Base-by-base conservation (phyloP, 2,888 invertebrate genomes). In the Allacma fusca region DNA sequence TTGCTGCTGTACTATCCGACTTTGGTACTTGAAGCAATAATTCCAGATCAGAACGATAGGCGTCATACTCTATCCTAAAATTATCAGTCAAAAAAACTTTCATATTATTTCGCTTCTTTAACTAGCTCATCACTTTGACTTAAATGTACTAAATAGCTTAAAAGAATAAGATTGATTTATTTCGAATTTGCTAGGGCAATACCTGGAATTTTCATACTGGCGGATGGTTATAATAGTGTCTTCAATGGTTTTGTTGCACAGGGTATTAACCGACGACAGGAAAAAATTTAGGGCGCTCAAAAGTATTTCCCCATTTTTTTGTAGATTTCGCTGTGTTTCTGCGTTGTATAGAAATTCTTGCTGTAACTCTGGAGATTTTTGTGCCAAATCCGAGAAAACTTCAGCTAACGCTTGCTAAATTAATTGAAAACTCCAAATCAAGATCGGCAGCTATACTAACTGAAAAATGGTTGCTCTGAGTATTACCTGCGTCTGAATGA, bases 161-260 rank as follows among this genome's bases (percentile, higher is more conserved):
- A n/a, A n/a, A n/a, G n/a, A n/a, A n/a, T n/a, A n/a, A n/a, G n/a
- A n/a, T n/a, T n/a, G n/a, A n/a, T n/a, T n/a, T n/a, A n/a, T n/a
- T n/a, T n/a, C n/a, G n/a, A n/a, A n/a, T n/a, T n/a, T n/a, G n/a
- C n/a, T n/a, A n/a, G n/a, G n/a, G n/a, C n/a, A n/a, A n/a, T 85
- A 94, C 92, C 93, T 90, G 50, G 93, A 91, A 79, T 90, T 89
- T 88, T 94, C 94, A 86, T 93, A 94, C 85, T 91, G 91, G 85
- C 91, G 90, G 80, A 94, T 91, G 76, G 94, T 94, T 80, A 91
- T 88, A 83, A 94, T 87, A 1, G 94, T 98, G 87, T 99, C 98
- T 87, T 98, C 97, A 87, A 99, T 98, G 64, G 98, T 98, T 89
- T 97, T 97, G 88, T 97, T 94, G 88, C 97, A 95, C 85, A 99